A percentile compares a stretch with the other conserved stretches of the same genome.
Conservation (phyloP, 2,113 vertebrate genomes). For the Piprites chloris region DNA sequence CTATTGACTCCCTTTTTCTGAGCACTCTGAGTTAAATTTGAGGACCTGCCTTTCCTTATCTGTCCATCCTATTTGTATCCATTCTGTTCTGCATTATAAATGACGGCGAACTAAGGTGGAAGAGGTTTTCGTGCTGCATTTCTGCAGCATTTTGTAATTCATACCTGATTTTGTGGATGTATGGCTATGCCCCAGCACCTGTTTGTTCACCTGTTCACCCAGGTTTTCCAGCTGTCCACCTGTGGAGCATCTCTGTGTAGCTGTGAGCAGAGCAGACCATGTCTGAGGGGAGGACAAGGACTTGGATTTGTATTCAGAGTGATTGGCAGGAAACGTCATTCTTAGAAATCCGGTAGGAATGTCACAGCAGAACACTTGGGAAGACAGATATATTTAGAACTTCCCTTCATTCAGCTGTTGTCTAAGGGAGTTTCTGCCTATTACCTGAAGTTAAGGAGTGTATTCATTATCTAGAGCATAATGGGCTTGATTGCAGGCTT, state of each 20-base stretch:
- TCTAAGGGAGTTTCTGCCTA: conserved; percentile 35
- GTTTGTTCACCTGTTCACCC: accelerated
- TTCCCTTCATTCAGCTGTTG: conserved; percentile 20
- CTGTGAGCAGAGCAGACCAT: neutral
- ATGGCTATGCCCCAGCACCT: neutral
- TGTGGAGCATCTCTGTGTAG: neutral
- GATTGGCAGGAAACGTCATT: conserved; percentile 19
- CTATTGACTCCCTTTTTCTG: neutral
- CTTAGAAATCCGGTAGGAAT: neutral
- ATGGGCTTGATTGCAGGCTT: conserved; percentile 39
- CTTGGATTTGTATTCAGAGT: neutral
- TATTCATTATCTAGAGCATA: conserved; percentile 45
- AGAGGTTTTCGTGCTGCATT: neutral
- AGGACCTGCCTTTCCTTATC: neutral
- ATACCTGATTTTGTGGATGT: neutral
- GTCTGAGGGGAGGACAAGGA: neutral
- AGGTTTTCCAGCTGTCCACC: neutral
- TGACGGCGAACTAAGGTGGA: neutral
- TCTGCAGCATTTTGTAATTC: neutral
- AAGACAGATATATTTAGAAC: conserved; percentile 5
- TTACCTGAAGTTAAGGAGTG: conserved; percentile 39
- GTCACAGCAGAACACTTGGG: neutral
- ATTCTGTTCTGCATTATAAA: neutral
- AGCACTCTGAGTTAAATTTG: neutral
- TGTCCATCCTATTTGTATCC: neutral